Conservation (phyloP, 2,888 invertebrate genomes). For the Lampropteryx suffumata region DNA sequence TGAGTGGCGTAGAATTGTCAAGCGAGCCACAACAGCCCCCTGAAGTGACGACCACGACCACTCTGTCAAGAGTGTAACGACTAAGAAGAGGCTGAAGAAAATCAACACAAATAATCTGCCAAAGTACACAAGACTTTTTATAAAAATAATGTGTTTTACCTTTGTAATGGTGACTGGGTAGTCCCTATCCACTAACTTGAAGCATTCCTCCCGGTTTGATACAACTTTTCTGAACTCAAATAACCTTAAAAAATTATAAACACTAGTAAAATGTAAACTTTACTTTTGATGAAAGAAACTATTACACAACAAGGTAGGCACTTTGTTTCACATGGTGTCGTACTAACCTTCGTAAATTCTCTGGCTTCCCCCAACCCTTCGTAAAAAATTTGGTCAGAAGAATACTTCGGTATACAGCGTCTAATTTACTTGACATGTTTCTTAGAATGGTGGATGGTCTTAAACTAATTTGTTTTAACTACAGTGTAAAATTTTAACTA, state of each 20-base stretch:
- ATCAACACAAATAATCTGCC: too few species aligned
- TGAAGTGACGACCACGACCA: too few species aligned
- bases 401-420: constrained; percentile 92
- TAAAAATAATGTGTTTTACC: constrained; percentile 71
- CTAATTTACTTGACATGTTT: constrained; percentile 86
- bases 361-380: constrained; percentile 98
- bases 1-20: too few species aligned
- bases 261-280: constrained; percentile 11
- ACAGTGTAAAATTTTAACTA: constrained; percentile 35
- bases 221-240: constrained; percentile 95
- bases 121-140: background rate
- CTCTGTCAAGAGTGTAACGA: too few species aligned
- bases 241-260: constrained; percentile 84
- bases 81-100: too few species aligned
- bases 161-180: constrained; percentile 94
- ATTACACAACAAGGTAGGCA: constrained; percentile 42
- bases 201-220: constrained; percentile 91
- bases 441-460: constrained; percentile 36
- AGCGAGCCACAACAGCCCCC: too few species aligned
- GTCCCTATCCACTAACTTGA: constrained; percentile 89
- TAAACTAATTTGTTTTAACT: constrained; percentile 31
- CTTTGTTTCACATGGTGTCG: background rate
- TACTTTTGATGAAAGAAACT: constrained; percentile 16
- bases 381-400: constrained; percentile 96
- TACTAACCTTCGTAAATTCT: constrained; percentile 91